phyloP scores from a whole-genome alignment of 2,113 vertebrate species.

The Herpetotheres cachinnans region DNA sequence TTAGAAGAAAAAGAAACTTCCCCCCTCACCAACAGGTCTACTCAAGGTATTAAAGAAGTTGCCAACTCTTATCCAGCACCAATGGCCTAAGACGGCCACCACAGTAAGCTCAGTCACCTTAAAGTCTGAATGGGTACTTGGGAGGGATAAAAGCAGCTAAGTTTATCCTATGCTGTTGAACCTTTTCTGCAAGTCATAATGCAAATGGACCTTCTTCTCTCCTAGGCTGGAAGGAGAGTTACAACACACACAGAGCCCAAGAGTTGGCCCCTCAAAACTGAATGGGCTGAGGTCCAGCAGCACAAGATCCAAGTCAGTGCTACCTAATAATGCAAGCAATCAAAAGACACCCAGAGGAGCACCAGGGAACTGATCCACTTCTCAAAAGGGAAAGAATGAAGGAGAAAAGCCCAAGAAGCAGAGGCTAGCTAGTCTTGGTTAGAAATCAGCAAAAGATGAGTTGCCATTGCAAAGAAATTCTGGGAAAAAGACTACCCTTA shows the following conservation, averaged over 20 bases:
- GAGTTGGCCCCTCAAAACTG: neutral
- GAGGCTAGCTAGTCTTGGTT: neutral
- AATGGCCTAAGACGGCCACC: fast-evolving
- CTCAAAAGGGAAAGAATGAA: neutral
- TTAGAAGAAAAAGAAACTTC: neutral
- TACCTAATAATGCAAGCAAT: neutral
- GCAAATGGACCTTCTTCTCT: neutral
- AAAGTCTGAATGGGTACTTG: neutral
- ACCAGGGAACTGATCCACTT: neutral
- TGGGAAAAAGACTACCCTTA: neutral
- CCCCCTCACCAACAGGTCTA: neutral
- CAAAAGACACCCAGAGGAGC: neutral
- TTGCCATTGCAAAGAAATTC: neutral
- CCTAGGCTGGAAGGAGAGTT: neutral
- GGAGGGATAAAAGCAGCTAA: neutral
- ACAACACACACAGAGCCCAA: neutral
- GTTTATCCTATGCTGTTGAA: neutral
- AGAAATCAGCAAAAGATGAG: neutral
- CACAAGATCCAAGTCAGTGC: neutral
- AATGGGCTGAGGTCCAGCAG: neutral
- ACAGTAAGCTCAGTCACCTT: fast-evolving
- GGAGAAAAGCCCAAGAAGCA: fast-evolving
- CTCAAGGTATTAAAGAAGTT: neutral
- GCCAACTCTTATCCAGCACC: neutral
- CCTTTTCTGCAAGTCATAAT: neutral